Evolutionary conservation across 1,140 invertebrate genomes (phyloP), one percentile per base, ranked within the genome.

Genomic region (Akabosia matsudoensis): DNA sequence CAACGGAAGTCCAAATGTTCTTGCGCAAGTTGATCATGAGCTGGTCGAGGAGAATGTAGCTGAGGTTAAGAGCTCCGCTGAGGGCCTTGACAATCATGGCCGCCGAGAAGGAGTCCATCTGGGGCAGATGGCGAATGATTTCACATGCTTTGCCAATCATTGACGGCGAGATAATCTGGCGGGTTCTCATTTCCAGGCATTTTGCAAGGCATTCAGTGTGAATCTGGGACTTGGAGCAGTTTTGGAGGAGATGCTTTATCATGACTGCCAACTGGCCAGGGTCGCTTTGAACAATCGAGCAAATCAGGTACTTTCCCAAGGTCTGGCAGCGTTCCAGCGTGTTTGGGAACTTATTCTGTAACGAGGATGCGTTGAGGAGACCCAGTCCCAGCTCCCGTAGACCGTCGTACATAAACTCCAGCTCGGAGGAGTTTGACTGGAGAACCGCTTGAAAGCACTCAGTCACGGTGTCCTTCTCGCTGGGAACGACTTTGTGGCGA

Each of bases 351-450:
- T 79, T 73, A 16, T 22, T 33, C 31, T 45, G 74, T 30, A 33
- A 28, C n/a, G 67, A 54, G 1, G 72, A 51, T 22, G 61, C 51
- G 31, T 70, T 76, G 0, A 80, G 37, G 4, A 80, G 64, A 18
- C 56, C 56, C 26, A 79, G n/a, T 14, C 33, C 79, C 7, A 80
- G 28, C 24, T 80, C 73, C 31, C 75, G 76, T 1, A 80, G 28
- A 16, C 79, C 79, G n/a, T 80, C 77, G 0, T 77, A 22, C 37
- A 80, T 74, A 54, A 73, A 80, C 4, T 80, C 79, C 16, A 80
- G 51, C 34, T 79, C 76, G 2, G 74, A 74, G 16, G 77, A 74
- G 26, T 28, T 67, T 28, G 61, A 10, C 31, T 67, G 26, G 10
- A 67, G n/a, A 4, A 67, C 30, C 3, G 61, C 61, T 30, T 67